A percentile compares a stretch with the other conserved stretches of the same genome.
phyloP scores from a whole-genome alignment of 2,797 vertebrate species.

The Ispidina picta region DNA sequence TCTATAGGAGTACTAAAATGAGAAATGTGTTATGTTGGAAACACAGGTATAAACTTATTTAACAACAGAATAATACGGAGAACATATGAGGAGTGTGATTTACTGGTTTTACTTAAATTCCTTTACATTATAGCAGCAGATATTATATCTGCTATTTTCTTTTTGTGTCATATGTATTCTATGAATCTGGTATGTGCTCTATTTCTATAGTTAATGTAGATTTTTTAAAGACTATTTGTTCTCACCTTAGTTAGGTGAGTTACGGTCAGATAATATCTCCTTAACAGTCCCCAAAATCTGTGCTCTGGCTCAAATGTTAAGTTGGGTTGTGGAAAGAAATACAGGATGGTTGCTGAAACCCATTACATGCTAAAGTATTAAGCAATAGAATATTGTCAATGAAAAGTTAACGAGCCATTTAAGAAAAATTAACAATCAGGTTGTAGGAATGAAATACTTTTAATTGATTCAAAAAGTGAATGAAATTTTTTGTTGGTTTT shows the following conservation, averaged over 20 bases:
- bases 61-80: not conserved
- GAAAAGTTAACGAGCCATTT: not conserved
- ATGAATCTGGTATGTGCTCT: not conserved
- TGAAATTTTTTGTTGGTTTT: not conserved
- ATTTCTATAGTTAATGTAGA: not conserved
- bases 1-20: not conserved
- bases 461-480: not conserved
- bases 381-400: not conserved
- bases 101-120: not conserved
- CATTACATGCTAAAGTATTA: not conserved
- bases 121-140: not conserved
- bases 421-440: not conserved
- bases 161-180: not conserved
- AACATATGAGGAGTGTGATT: not conserved
- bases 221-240: not conserved
- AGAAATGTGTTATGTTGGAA: not conserved
- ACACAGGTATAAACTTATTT: rapidly evolving
- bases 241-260: not conserved
- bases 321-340: not conserved
- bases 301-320: not conserved
- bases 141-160: not conserved
- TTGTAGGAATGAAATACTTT: not conserved
- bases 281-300: not conserved
- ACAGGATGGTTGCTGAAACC: not conserved
- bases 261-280: not conserved